Conservation (phyloP, 1,140 invertebrate genomes). For the Trichoplusia ni region DNA sequence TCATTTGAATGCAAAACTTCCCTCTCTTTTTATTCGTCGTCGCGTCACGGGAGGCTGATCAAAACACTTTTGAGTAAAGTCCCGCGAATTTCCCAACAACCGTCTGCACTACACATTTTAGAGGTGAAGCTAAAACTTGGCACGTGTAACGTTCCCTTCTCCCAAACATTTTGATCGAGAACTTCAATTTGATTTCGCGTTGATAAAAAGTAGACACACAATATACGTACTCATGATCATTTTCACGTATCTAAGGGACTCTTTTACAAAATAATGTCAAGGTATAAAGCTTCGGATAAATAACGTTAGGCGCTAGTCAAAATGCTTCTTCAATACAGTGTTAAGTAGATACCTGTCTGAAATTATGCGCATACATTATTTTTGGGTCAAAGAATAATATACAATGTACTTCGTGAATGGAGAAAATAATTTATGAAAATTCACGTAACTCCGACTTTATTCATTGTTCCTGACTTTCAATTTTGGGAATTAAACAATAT, state of each 20-base stretch:
- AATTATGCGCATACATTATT: constrained; percentile 31
- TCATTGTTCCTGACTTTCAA: neutral
- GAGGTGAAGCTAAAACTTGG: neutral
- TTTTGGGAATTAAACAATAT: too few relatives aligned
- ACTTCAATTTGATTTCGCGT: neutral
- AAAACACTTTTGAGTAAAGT: constrained; percentile 47
- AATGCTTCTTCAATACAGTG: constrained; percentile 28
- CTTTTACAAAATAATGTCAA: constrained; percentile 17
- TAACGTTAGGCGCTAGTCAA: constrained; percentile 18
- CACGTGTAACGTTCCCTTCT: neutral
- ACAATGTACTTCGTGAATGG: neutral
- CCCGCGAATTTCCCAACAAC: constrained; percentile 20
- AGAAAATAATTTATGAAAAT: constrained; percentile 6
- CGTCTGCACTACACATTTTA: constrained; percentile 10
- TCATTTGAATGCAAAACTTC: constrained; percentile 52
- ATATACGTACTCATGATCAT: neutral
- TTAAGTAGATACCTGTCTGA: constrained; percentile 27
- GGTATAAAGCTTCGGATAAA: constrained; percentile 9
- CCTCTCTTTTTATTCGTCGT: constrained; percentile 49
- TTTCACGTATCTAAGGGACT: neutral
- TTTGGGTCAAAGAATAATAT: constrained; percentile 20
- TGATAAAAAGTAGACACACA: neutral
- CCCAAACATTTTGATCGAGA: neutral
- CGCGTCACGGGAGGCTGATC: constrained; percentile 50
- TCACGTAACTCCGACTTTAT: neutral